Evolutionary conservation across 2,888 invertebrate genomes (phyloP).

Genomic region (Hydrotaea cyrtoneurina): DNA sequence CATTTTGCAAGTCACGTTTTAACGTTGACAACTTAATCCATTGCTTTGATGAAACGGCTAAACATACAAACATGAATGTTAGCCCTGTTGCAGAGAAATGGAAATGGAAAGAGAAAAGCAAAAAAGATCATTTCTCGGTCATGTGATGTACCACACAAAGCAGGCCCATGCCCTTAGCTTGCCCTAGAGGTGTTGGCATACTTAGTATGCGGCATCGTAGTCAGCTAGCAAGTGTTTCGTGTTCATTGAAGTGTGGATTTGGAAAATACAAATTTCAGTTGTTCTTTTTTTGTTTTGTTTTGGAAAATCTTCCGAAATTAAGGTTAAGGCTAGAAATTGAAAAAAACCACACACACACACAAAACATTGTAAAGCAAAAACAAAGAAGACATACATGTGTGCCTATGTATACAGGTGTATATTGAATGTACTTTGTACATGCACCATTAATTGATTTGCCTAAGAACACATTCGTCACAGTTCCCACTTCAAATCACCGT

Average conservation of each 20-base stretch:
- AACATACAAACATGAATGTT: too few relatives aligned
- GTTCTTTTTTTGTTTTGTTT: too few relatives aligned
- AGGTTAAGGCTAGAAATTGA: conserved; percentile 57
- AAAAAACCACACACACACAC: conserved; percentile 25
- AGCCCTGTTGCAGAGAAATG: too few relatives aligned
- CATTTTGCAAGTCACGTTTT: conserved; percentile 50
- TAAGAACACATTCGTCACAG: background rate
- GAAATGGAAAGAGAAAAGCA: too few relatives aligned
- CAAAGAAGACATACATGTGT: background rate
- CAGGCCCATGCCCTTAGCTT: too few relatives aligned
- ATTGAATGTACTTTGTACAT: background rate
- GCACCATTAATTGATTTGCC: background rate
- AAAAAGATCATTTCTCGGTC: too few relatives aligned
- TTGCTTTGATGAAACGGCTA: background rate
- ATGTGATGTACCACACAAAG: too few relatives aligned
- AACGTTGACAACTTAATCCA: conserved; percentile 4
- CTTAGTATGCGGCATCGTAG: background rate
- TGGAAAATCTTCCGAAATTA: conserved; percentile 59
- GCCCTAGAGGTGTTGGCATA: too few relatives aligned
- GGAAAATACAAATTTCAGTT: conserved; percentile 8
- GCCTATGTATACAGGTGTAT: too few relatives aligned
- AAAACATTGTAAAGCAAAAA: background rate
- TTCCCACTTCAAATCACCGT: background rate
- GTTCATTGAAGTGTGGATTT: conserved; percentile 59
- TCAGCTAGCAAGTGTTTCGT: conserved; percentile 26